Percentiles rank a stretch among this genome's conserved stretches.
phyloP scores from a whole-genome alignment of 2,888 invertebrate species.

The Mythimna vitellina region DNA sequence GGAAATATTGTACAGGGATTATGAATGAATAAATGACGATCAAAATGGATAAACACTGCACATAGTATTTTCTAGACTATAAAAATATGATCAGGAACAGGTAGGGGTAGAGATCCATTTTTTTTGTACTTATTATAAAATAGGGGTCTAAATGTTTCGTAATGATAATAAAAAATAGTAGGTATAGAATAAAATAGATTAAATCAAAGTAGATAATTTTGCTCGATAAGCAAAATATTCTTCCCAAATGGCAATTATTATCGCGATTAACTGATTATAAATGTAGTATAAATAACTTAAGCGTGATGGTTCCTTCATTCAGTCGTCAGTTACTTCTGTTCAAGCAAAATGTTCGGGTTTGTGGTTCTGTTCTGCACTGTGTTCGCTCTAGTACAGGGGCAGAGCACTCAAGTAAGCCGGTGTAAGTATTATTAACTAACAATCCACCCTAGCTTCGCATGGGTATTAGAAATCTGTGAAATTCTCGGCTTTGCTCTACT shows the following conservation, averaged over 20 bases:
- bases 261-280: conserved; percentile 7
- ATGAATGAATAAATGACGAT: too few relatives aligned
- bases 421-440: conserved; percentile 18
- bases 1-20: too few relatives aligned
- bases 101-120: too few relatives aligned
- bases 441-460: too few relatives aligned
- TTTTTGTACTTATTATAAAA: too few relatives aligned
- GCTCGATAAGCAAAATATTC: neutral
- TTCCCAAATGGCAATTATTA: neutral
- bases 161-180: too few relatives aligned
- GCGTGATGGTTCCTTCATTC: neutral
- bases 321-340: conserved; percentile 12
- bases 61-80: too few relatives aligned
- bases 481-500: too few relatives aligned
- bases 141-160: too few relatives aligned
- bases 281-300: conserved; percentile 3
- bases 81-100: too few relatives aligned
- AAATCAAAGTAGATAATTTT: neutral
- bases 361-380: conserved; percentile 15
- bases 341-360: conserved; percentile 23
- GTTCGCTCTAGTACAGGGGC: conserved; percentile 12
- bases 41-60: too few relatives aligned
- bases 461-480: too few relatives aligned
- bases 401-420: conserved; percentile 18
- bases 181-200: neutral